These are phyloP conservation scores for Limnephilus marmoratus DNA, from an alignment of 2,888 invertebrate species.

Conservation along the genomic window DNA sequence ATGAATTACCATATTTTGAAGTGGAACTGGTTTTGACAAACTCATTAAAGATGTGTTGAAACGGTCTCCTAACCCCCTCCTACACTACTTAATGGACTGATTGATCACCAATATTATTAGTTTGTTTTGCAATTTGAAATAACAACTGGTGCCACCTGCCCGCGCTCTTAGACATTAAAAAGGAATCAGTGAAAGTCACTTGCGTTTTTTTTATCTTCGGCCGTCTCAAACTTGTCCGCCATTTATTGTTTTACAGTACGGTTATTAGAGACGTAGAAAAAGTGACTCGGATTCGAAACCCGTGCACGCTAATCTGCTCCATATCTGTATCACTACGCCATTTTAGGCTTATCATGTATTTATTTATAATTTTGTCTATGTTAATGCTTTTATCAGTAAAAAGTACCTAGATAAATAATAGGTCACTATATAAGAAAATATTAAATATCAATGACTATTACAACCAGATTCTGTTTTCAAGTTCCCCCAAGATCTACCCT, in stretches of 20 bases:
- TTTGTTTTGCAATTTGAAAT: constrained; percentile 51
- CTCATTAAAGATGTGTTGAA: constrained; percentile 48
- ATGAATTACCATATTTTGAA: constrained; percentile 33
- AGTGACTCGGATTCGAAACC: constrained; percentile 56
- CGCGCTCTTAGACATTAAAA: constrained; percentile 48
- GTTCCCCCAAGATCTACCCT: too few relatives aligned
- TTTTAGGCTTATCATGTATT: neutral
- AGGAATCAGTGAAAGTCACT: constrained; percentile 65
- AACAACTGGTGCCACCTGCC: constrained; percentile 38
- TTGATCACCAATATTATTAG: constrained; percentile 41
- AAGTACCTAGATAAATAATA: neutral
- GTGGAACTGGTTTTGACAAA: constrained; percentile 45
- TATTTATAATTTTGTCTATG: neutral
- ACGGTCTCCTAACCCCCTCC: neutral
- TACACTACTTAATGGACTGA: constrained; percentile 25
- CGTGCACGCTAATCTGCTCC: constrained; percentile 53
- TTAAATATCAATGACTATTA: neutral
- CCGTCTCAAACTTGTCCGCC: constrained; percentile 48
- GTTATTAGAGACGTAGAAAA: constrained; percentile 61
- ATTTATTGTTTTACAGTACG: constrained; percentile 65
- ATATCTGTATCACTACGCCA: constrained; percentile 54
- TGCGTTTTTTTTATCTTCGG: constrained; percentile 41
- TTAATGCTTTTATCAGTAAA: neutral
- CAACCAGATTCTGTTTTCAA: neutral
- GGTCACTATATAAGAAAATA: neutral